These are phyloP conservation scores for Heliconius hewitsoni DNA, from an alignment of 1,140 invertebrate species.

Conservation along the genomic window DNA sequence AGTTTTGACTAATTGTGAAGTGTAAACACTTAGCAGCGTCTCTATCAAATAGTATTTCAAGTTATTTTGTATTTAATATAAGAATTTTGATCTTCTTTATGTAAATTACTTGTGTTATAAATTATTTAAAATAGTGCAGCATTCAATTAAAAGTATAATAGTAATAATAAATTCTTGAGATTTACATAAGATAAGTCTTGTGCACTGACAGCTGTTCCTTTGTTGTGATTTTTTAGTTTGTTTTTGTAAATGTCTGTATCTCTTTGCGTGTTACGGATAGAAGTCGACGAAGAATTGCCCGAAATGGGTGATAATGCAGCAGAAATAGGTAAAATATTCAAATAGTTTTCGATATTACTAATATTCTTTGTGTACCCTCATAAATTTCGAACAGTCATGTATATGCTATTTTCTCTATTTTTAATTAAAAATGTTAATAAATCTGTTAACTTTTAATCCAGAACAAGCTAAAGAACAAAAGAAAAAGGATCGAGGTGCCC, in stretches of 20 bases:
- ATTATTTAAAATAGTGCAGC: neutral
- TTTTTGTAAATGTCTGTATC: constrained; percentile 77
- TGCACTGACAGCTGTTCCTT: constrained; percentile 22
- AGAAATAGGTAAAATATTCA: constrained; percentile 52
- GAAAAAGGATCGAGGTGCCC: constrained; percentile 69
- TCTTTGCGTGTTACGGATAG: constrained; percentile 77
- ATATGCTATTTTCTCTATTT: neutral
- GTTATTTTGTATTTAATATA: too few relatives aligned
- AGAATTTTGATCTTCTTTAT: neutral
- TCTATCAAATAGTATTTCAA: neutral
- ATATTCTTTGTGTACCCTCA: neutral
- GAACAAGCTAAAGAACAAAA: constrained; percentile 71
- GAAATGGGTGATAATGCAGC: constrained; percentile 68
- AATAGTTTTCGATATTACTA: neutral
- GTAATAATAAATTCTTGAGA: neutral
- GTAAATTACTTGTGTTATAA: neutral
- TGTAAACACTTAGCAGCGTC: constrained; percentile 4
- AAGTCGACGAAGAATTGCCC: constrained; percentile 77
- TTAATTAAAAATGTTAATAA: neutral
- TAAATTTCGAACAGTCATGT: too few relatives aligned
- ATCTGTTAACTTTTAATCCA: constrained; percentile 23
- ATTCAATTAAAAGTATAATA: neutral
- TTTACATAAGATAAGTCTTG: neutral
- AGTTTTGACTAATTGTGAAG: neutral
- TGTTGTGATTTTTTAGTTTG: constrained; percentile 19